Percentiles rank a stretch among this genome's conserved stretches.
phyloP scores from a whole-genome alignment of 1,140 invertebrate genomes.

The Venturia canescens region DNA sequence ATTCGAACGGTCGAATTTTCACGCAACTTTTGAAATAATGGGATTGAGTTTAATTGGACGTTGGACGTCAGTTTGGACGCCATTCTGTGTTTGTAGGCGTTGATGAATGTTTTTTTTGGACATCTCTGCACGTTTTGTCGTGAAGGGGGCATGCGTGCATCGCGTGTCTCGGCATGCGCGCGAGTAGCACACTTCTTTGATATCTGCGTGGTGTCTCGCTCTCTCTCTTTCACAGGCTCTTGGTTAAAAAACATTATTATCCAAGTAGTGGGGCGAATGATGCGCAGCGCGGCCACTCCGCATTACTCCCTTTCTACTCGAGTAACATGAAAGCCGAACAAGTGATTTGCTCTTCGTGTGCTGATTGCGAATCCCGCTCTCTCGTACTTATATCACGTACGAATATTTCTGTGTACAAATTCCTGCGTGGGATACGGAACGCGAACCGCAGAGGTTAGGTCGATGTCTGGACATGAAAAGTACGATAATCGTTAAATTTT shows the following conservation, averaged over 20 bases:
- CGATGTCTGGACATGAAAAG: background rate
- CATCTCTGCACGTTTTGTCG: slow-evolving; percentile 6
- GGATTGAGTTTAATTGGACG: background rate
- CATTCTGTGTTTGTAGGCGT: background rate
- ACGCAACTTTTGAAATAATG: background rate
- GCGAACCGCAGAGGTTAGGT: no score
- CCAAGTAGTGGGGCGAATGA: slow-evolving; percentile 70
- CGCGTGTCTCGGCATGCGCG: slow-evolving; percentile 50
- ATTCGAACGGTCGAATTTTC: no score
- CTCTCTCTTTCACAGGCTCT: slow-evolving; percentile 7
- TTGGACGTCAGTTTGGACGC: background rate
- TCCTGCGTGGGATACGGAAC: no score
- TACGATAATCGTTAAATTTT: background rate
- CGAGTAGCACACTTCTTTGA: slow-evolving; percentile 59
- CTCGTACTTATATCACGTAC: background rate
- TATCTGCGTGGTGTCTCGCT: slow-evolving; percentile 59
- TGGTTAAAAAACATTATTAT: slow-evolving; percentile 24
- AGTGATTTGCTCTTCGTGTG: slow-evolving; percentile 51
- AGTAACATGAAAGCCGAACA: slow-evolving; percentile 67
- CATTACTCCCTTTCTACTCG: slow-evolving; percentile 75
- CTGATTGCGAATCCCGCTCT: background rate
- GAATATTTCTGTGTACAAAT: background rate
- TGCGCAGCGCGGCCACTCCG: slow-evolving; percentile 77
- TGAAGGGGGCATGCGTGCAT: slow-evolving; percentile 34
- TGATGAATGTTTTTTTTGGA: background rate